Conservation (phyloP, 2,888 invertebrate genomes). For the Drosophila atripex region DNA sequence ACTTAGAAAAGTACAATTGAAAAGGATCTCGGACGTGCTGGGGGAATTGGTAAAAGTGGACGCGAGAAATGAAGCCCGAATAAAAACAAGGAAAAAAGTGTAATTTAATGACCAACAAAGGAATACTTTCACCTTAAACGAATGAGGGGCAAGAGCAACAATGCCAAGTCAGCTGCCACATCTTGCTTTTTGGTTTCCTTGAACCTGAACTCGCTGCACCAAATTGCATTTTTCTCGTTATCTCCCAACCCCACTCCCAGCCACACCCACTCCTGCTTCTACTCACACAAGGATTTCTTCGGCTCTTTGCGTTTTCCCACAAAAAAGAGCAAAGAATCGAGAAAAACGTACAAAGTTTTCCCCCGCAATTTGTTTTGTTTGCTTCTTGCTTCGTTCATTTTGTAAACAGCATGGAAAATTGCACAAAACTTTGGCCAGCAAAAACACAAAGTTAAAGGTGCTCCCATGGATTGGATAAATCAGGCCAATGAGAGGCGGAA, state of each 20-base stretch:
- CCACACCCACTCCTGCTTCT: constrained; percentile 2
- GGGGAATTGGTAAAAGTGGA: constrained; percentile 1
- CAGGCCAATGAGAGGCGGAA: constrained; percentile 39
- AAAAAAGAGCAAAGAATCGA: constrained; percentile 34
- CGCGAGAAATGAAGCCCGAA: constrained; percentile 30
- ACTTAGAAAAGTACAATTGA: constrained; percentile 38
- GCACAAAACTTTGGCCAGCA: constrained; percentile 59
- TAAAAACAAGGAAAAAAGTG: constrained; percentile 48
- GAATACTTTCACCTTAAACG: constrained; percentile 46
- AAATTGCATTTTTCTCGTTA: constrained; percentile 49
- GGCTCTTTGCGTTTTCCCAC: constrained; percentile 6
- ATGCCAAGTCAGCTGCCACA: constrained; percentile 46
- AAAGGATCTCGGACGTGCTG: constrained; percentile 31
- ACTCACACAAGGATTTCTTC: neutral
- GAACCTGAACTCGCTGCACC: constrained; percentile 25
- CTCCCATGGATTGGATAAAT: constrained; percentile 56
- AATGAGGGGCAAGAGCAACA: constrained; percentile 14
- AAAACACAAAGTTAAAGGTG: constrained; percentile 61
- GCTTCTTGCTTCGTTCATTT: constrained; percentile 63
- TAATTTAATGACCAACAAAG: constrained; percentile 68
- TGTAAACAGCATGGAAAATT: constrained; percentile 71
- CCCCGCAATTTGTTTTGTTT: constrained; percentile 71
- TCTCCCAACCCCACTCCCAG: neutral
- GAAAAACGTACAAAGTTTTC: constrained; percentile 65
- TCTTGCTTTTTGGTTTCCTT: constrained; percentile 12